Conservation (phyloP, 2,888 invertebrate species). For the Spicauda simplicius region DNA sequence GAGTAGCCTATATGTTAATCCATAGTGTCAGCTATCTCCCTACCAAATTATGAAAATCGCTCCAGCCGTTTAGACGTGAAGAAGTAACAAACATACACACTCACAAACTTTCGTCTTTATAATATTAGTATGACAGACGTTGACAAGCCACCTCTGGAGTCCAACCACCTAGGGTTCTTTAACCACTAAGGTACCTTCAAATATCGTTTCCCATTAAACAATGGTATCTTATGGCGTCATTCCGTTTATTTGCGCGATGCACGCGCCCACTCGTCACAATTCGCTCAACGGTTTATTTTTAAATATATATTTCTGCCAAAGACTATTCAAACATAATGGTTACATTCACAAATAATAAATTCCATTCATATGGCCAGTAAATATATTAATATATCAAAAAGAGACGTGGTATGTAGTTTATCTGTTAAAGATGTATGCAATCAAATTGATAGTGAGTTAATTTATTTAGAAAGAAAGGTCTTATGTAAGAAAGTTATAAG, state of each 20-base stretch:
- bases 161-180: background rate
- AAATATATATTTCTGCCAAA: slow-evolving; percentile 21
- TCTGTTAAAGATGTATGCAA: background rate
- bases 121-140: too few species aligned
- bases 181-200: background rate
- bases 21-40: too few species aligned
- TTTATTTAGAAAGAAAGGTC: too few species aligned
- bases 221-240: slow-evolving; percentile 21
- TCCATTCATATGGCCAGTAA: too few species aligned
- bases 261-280: slow-evolving; percentile 23
- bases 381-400: background rate
- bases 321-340: slow-evolving; percentile 10
- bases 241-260: slow-evolving; percentile 18
- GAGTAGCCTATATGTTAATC: too few species aligned
- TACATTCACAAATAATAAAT: slow-evolving; percentile 3
- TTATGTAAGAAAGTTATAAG: too few species aligned
- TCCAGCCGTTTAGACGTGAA: too few species aligned
- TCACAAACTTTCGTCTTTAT: too few species aligned
- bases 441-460: too few species aligned
- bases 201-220: slow-evolving; percentile 24
- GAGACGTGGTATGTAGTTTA: background rate
- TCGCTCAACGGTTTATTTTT: slow-evolving; percentile 19
- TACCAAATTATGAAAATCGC: too few species aligned
- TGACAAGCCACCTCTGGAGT: too few species aligned
- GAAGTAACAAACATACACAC: too few species aligned